Conservation (phyloP, 2,113 vertebrate species). For the Varanus salvator region DNA sequence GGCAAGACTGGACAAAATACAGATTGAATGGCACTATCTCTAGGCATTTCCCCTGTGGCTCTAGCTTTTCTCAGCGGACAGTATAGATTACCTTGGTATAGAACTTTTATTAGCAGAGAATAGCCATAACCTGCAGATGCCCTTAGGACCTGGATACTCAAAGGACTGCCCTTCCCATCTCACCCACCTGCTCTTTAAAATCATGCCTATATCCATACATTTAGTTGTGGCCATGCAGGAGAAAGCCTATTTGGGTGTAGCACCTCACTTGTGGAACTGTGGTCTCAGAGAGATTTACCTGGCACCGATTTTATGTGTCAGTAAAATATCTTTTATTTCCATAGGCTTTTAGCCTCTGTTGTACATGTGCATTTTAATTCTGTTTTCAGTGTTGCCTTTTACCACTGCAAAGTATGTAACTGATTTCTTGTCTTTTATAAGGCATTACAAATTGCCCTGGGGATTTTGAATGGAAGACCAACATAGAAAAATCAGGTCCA, state of each 20-base stretch:
- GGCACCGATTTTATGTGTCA: not conserved
- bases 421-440: not conserved
- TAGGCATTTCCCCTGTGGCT: not conserved
- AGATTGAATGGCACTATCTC: not conserved
- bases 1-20: not conserved
- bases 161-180: not conserved
- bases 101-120: not conserved
- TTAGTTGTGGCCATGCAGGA: no score
- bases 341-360: not conserved
- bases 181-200: not conserved
- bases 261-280: no score
- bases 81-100: not conserved
- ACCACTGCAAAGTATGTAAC: not conserved
- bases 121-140: not conserved
- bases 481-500: no score
- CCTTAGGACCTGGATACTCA: not conserved
- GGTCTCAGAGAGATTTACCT: not conserved
- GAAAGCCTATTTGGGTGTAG: no score
- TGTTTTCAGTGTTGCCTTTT: not conserved
- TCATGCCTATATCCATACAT: not conserved
- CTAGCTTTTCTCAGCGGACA: not conserved
- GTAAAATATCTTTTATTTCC: not conserved
- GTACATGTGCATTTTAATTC: not conserved
- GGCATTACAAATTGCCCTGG: not conserved
- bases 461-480: no score